Base-by-base conservation (phyloP, 2,113 vertebrate species). In the Callorhinus ursinus region DNA sequence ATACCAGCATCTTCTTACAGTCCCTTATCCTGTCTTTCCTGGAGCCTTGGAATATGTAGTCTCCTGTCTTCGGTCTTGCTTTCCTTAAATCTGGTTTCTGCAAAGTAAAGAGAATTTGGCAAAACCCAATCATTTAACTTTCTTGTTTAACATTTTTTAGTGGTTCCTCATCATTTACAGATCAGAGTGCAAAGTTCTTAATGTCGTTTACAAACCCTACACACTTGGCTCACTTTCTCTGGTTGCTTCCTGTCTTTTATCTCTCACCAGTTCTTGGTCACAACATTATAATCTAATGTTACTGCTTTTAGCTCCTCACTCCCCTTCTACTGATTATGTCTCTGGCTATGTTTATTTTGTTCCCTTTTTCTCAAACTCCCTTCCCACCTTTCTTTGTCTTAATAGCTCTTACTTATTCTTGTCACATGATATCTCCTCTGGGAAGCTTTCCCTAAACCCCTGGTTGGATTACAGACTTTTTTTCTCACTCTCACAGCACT, bases 291-390 rank as follows among this genome's bases (percentile, higher is more conserved):
- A 22, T 79, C 46, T 69, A 49, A 69, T 39, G 71, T 33, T 59
- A 28, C 9, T 39, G 19, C 24, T 53, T 46, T 5, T 18, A 31
- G 8, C 5, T 53, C 39, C 14, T 63, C 24, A 16, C 2, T 26
- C 1, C 9, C 3, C 76, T 65, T 39, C 49, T 22, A 28, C 22
- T 80, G 3, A 88, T 80, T 84, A 2, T 18, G 7, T 74, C 55
- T 82, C 55, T 89, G 80, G 59, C 36, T 89, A 59, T 79, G 86
- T 42, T 79, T 92, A 74, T 76, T 88, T 67, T 84, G 7, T 93
- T 92, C 4, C 21, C 69, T 36, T 74, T 83, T 63, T 91, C n/a
- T 96, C 49, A 87, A 46, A 63, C 83, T 39, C 28, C n/a, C 11
- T 94, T 90, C 24, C 28, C 4, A 57, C 11, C 31, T 88, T 77